phyloP scores from a whole-genome alignment of 2,113 vertebrate species.

The Dendrocopos noguchii region DNA sequence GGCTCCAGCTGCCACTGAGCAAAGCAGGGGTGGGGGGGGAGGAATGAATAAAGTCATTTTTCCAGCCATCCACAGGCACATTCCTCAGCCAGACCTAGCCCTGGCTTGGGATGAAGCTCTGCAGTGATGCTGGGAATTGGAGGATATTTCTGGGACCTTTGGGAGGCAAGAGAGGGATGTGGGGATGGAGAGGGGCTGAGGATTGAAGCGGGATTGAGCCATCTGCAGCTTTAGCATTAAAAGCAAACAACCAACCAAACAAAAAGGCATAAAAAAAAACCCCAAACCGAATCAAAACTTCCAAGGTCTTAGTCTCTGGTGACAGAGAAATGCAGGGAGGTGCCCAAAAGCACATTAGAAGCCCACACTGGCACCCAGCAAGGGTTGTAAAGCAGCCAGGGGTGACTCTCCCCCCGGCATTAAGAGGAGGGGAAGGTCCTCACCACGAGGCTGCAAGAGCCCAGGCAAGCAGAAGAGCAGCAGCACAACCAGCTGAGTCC shows the following conservation, averaged over 20 bases:
- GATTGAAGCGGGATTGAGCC: not conserved
- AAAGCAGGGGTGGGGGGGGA: not conserved
- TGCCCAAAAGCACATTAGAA: accelerated
- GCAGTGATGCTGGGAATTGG: accelerated
- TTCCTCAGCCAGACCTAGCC: accelerated
- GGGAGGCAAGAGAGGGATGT: not conserved
- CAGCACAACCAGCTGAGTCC: accelerated
- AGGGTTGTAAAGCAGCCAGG: not conserved
- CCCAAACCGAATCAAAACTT: too few relatives aligned
- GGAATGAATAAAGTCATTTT: not conserved
- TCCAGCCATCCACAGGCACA: accelerated
- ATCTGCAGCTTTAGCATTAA: not conserved
- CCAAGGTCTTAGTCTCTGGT: not conserved
- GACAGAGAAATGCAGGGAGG: not conserved
- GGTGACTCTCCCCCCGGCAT: not conserved
- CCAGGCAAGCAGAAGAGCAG: not conserved
- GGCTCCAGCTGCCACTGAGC: not conserved
- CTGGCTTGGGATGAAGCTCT: accelerated
- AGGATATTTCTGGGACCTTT: not conserved
- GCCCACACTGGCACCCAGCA: accelerated
- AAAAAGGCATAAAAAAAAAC: too few relatives aligned
- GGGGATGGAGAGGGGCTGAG: accelerated
- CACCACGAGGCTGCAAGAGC: not conserved
- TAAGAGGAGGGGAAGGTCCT: not conserved
- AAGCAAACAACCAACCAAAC: too few relatives aligned